A percentile compares a stretch with the other conserved stretches of the same genome.
phyloP scores from a whole-genome alignment of 1,140 invertebrate genomes.

The Panulirus ornatus region DNA sequence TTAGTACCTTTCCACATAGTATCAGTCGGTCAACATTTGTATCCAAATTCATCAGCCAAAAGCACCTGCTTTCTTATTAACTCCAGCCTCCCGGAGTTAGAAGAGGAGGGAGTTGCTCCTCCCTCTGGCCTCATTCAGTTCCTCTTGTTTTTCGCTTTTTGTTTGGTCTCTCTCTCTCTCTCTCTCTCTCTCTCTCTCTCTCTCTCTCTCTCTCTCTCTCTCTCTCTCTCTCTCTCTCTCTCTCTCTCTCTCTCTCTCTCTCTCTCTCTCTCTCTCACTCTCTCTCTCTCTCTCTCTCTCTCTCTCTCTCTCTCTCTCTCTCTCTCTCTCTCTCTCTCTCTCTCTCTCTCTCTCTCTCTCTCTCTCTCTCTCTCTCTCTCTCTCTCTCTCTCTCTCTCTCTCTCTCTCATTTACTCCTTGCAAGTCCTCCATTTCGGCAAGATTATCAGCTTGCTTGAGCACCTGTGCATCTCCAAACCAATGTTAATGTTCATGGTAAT shows the following conservation, averaged over 20 bases:
- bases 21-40: not conserved
- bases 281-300: not conserved
- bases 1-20: not conserved
- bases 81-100: not conserved
- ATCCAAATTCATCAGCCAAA: too few relatives aligned
- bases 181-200: not conserved
- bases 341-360: constrained; percentile 33
- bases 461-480: too few relatives aligned
- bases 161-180: not conserved
- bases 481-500: too few relatives aligned
- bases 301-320: not conserved
- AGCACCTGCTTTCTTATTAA: too few relatives aligned
- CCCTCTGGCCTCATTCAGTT: not conserved
- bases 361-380: not conserved
- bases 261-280: not conserved
- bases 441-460: not conserved
- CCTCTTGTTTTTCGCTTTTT: not conserved
- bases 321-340: not conserved
- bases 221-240: not conserved
- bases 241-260: not conserved
- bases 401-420: constrained; percentile 9
- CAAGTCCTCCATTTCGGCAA: not conserved
- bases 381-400: constrained; percentile 21
- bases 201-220: not conserved
- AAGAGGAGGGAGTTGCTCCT: not conserved